Percentiles rank a stretch among this genome's conserved stretches.
These are phyloP conservation scores for Otolemur garnettii DNA, from an alignment of 2,113 vertebrate species.

Conservation along the genomic window DNA sequence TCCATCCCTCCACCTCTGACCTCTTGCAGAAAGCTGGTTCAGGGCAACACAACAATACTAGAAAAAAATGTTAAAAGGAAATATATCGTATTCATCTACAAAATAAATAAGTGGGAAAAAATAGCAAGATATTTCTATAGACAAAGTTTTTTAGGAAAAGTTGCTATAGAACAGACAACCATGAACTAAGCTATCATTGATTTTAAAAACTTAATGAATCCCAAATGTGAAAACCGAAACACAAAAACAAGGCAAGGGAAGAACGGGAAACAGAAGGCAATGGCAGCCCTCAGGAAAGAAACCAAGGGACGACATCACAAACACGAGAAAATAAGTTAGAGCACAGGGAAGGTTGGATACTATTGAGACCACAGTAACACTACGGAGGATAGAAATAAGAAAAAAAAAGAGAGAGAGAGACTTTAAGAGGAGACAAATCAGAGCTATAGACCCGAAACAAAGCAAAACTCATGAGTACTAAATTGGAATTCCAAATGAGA, in stretches of 20 bases:
- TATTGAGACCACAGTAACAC: not conserved
- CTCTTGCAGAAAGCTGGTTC: not conserved
- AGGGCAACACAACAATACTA: not conserved
- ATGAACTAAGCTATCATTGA: not conserved
- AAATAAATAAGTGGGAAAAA: not conserved
- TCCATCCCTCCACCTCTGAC: not conserved
- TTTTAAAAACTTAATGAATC: not conserved
- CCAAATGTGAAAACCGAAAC: not conserved
- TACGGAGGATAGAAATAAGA: not conserved
- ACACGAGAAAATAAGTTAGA: not conserved
- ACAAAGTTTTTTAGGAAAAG: not conserved
- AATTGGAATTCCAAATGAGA: constrained; percentile 12
- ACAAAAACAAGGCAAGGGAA: not conserved
- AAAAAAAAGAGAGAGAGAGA: not conserved
- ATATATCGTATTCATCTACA: not conserved
- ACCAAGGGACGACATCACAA: not conserved
- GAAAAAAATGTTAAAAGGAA: not conserved
- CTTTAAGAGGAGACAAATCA: not conserved
- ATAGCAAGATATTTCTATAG: not conserved
- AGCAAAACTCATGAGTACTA: not conserved
- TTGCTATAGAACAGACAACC: not conserved
- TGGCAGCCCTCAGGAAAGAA: not conserved
- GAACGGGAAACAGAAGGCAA: not conserved
- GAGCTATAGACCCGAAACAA: not conserved
- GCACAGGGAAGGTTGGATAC: not conserved